Conservation (phyloP, 1,140 invertebrate genomes). For the Cotesia glomerata region DNA sequence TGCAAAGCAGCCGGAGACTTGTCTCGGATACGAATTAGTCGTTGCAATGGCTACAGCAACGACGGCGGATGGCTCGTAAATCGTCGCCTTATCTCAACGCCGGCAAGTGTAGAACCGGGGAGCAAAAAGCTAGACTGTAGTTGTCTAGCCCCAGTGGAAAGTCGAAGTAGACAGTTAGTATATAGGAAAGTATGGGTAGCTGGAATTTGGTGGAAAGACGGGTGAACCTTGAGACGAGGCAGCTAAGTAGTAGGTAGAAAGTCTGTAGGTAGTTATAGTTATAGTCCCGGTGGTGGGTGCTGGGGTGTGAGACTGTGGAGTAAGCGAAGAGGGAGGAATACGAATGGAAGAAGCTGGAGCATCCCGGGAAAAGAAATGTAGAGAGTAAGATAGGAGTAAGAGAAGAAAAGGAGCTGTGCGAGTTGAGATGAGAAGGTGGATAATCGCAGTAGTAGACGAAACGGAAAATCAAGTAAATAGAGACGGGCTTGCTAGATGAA, state of each 20-base stretch:
- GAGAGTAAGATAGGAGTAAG: background rate
- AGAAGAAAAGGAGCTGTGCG: background rate
- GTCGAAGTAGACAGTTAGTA: no score
- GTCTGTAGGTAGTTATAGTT: no score
- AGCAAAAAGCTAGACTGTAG: background rate
- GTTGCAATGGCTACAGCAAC: background rate
- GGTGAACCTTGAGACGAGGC: no score
- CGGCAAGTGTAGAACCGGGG: background rate
- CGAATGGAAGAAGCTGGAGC: background rate
- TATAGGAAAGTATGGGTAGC: no score
- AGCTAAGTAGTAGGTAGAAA: no score
- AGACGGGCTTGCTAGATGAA: background rate
- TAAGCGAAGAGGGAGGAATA: no score
- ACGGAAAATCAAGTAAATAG: slow-evolving; percentile 8
- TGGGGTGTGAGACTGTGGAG: no score
- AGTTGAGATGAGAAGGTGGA: background rate
- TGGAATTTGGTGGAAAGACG: no score
- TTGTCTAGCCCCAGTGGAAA: no score
- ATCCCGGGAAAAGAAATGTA: background rate
- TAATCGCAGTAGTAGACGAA: background rate
- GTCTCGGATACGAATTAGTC: slow-evolving; percentile 24
- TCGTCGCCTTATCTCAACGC: slow-evolving; percentile 13
- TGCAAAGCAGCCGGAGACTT: background rate
- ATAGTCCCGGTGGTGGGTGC: no score
- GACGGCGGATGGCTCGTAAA: slow-evolving; percentile 6